Conservation (phyloP, 1,140 invertebrate species). For the Drosophila biarmipes region DNA sequence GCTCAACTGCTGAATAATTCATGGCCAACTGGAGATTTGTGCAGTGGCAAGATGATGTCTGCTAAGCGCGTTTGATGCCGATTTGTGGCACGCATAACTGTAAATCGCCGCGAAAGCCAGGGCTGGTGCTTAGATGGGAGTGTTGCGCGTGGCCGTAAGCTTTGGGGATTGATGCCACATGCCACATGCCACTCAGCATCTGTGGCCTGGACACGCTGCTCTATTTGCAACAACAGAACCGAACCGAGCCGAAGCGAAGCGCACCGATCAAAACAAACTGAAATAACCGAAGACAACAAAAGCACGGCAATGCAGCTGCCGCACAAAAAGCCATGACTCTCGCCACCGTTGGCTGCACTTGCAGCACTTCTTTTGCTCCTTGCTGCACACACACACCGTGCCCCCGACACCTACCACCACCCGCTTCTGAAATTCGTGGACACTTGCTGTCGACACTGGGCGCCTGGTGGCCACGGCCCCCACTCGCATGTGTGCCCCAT, state of each 20-base stretch:
- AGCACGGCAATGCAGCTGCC: background rate
- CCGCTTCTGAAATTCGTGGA: slow-evolving; percentile 18
- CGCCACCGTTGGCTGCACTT: slow-evolving; percentile 9
- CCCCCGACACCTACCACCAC: background rate
- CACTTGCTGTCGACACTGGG: slow-evolving; percentile 34
- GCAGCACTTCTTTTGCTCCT: slow-evolving; percentile 35
- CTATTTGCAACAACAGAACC: slow-evolving; percentile 10
- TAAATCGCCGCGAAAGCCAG: slow-evolving; percentile 54
- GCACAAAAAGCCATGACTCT: slow-evolving; percentile 27
- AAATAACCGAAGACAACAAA: slow-evolving; percentile 21
- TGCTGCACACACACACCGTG: background rate
- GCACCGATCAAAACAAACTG: slow-evolving; percentile 2
- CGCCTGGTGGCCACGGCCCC: slow-evolving; percentile 37
- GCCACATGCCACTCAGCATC: background rate
- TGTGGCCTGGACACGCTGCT: background rate
- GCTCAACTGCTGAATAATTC: slow-evolving; percentile 78
- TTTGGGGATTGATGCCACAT: background rate
- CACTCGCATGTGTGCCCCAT: slow-evolving; percentile 14
- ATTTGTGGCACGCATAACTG: slow-evolving; percentile 76
- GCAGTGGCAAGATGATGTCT: slow-evolving; percentile 55
- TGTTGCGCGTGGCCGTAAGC: background rate
- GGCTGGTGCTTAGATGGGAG: slow-evolving; percentile 5
- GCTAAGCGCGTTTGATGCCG: slow-evolving; percentile 69
- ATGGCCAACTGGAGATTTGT: slow-evolving; percentile 77
- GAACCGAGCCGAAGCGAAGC: background rate